Base-by-base conservation (phyloP, 1,140 invertebrate genomes). In the Heliconius hewitsoni region DNA sequence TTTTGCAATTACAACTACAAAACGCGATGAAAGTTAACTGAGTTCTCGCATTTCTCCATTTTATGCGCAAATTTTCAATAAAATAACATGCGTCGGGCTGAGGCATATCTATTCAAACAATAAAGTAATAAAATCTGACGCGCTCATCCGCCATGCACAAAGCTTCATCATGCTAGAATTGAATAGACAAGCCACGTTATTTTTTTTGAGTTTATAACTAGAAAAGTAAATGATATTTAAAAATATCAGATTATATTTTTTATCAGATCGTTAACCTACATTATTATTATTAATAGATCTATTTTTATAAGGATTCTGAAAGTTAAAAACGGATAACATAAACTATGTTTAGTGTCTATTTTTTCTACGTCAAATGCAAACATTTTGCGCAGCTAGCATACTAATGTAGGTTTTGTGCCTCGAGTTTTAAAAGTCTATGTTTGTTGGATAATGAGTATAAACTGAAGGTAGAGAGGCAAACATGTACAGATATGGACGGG, bases 101-200 rank as follows among this genome's bases (percentile, higher is more conserved):
- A 94, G 91, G 91, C 93, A 88, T 90, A 85, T 90, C 90, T 94
- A 92, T 91, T 82, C 81, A 88, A 92, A 92, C 90, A 94, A 77
- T 84, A 90, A 91, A 90, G 83, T 88, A 90, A 89, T 85, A 89
- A 90, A 93, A 89, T 87, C 85, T 90, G 91, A 92, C 89, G 89
- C 78, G 90, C 78, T 88, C 85, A 87, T 92, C 89, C 91, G 92
- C 91, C 93, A 94, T 94, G 93, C 93, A 94, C 86, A 87, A 93
- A 94, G 93, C 93, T 91, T 90, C 88, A 88, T 92, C 93, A 94
- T 94, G 93, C 93, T 91, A 87, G 86, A 90, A 89, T 86, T 83
- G 82, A 84, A 87, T 89, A 79, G 85, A 88, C 83, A 92, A 93
- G 91, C 91, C 89, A 88, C 80, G 78, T 72, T 74, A 78, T 76